phyloP scores from a whole-genome alignment of 2,888 invertebrate genomes.

The Drosophila sordidula region DNA sequence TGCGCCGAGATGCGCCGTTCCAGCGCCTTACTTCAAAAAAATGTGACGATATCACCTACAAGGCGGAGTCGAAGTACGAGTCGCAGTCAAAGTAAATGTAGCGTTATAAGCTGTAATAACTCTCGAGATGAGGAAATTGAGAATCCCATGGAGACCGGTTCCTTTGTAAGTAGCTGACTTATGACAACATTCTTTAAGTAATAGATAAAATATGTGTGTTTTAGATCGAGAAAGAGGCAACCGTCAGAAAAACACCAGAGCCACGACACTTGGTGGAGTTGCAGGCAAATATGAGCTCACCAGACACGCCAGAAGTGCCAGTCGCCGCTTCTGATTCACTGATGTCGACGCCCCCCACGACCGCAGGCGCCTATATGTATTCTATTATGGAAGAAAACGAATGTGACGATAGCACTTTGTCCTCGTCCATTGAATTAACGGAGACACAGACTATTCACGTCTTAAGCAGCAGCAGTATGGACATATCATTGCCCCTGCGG shows the following conservation, averaged over 20 bases:
- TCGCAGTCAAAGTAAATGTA: background rate
- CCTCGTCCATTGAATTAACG: slow-evolving; percentile 5
- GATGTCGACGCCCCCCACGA: background rate
- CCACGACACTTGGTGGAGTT: slow-evolving; percentile 38
- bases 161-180: slow-evolving; percentile 12
- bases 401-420: slow-evolving; percentile 7
- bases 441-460: background rate
- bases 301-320: slow-evolving; percentile 1
- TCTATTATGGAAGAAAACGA: slow-evolving; percentile 44
- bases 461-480: background rate
- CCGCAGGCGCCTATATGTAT: slow-evolving; percentile 2
- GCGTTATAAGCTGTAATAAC: slow-evolving; percentile 1
- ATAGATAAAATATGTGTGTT: background rate
- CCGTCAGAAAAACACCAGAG: slow-evolving; percentile 28
- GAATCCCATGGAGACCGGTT: background rate
- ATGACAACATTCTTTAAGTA: background rate
- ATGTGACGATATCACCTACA: slow-evolving; percentile 16
- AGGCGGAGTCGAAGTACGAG: background rate
- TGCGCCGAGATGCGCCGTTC: slow-evolving; percentile 35
- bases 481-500: slow-evolving; percentile 11
- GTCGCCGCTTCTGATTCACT: background rate
- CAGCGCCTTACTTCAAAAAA: slow-evolving; percentile 13
- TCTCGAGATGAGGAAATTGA: background rate
- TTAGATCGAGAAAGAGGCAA: slow-evolving; percentile 1
- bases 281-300: slow-evolving; percentile 5